Base-by-base conservation (phyloP, 2,113 vertebrate genomes). In the Nansenia antarctica region DNA sequence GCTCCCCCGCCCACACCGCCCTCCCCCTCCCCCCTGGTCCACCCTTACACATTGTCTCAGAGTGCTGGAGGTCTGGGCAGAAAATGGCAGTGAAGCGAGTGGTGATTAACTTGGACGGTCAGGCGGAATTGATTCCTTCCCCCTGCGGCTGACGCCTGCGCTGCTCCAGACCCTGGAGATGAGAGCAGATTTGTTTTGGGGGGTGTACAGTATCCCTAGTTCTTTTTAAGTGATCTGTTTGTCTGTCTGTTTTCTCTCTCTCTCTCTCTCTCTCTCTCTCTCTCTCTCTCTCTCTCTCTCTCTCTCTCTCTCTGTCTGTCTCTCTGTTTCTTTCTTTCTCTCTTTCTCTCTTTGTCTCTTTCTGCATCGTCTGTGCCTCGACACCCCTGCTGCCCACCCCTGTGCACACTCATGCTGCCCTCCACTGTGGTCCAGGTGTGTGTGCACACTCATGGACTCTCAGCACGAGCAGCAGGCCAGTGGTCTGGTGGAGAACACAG, bases 81-180 rank as follows among this genome's bases (percentile, higher is more conserved):
- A 81, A 77, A 84, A 81, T 55, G 12, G 67, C 78, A 39, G 70
- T 42, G 62, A 70, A 76, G 72, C 64, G 73, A 86, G 83, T 72
- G 79, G 81, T 86, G 86, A 92, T 92, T 90, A 89, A 90, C 88
- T 86, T 82, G 82, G 87, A 90, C 91, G 91, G 90, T 92, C 90
- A 90, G 85, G 79, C 84, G 84, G 89, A 92, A 92, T 90, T 89
- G 90, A 91, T 90, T 87, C 76, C 72, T 79, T 86, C 72, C 86
- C 83, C 83, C 82, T 45, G 67, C 1, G 73, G 84, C 69, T 66
- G 79, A 72, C 62, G 79, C 82, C 82, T 49, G 72, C 60, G 74
- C 78, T 77, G 76, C n/a, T 22, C 85, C 71, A 76, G 77, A 70
- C 64, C 34, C n/a, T 15, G 68, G 69, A 86, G 78, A 73, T 49